Evolutionary conservation across 2,888 invertebrate species (phyloP).

Genomic region (Sesia apiformis): DNA sequence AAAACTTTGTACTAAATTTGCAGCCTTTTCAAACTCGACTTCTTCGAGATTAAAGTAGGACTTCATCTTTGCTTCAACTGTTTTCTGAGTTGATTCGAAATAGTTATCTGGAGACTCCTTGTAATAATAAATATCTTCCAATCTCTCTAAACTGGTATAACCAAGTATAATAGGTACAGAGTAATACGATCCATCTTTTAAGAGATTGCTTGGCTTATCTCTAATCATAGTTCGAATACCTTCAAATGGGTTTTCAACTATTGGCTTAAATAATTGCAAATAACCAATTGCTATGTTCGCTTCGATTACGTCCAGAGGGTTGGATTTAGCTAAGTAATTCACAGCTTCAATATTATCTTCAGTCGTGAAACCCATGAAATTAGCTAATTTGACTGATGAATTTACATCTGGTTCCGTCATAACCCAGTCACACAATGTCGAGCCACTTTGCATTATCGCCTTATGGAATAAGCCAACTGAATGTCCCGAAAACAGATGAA

Average conservation of each 20-base stretch:
- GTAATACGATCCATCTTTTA: neutral
- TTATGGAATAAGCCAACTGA: conserved; percentile 26
- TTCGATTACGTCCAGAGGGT: conserved; percentile 3
- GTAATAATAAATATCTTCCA: neutral
- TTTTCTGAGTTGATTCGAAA: neutral
- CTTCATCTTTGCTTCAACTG: neutral
- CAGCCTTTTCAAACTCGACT: neutral
- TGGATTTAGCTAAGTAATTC: conserved; percentile 3
- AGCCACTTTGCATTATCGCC: conserved; percentile 36
- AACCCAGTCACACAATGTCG: conserved; percentile 19
- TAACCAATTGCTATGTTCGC: conserved; percentile 2
- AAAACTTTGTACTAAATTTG: conserved; percentile 3
- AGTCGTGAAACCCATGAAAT: conserved; percentile 21
- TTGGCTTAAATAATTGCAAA: conserved; percentile 1
- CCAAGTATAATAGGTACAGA: conserved; percentile 3
- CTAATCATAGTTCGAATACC: conserved; percentile 2
- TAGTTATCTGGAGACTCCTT: conserved; percentile 7
- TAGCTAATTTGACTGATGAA: conserved; percentile 27
- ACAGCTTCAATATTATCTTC: conserved; percentile 23
- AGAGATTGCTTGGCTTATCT: conserved; percentile 1
- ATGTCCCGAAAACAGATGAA: conserved; percentile 29
- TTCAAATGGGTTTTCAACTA: conserved; percentile 2
- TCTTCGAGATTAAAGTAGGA: neutral
- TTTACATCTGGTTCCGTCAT: conserved; percentile 20
- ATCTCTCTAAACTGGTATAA: conserved; percentile 3